Conservation (phyloP, 2,888 invertebrate genomes). For the Unio pictorum region DNA sequence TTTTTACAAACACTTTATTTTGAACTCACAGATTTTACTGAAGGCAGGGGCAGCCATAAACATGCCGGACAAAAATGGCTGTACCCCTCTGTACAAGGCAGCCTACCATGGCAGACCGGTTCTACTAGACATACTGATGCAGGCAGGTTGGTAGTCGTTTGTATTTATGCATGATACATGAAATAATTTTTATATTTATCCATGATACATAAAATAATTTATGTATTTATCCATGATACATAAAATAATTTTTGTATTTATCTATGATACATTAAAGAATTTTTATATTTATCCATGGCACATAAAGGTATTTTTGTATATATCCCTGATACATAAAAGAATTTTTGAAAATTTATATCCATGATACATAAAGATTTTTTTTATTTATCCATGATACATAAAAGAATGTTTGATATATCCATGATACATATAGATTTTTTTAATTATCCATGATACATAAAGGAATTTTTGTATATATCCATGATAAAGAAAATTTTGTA, state of each 20-base stretch:
- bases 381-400: not conserved
- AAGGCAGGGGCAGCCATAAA: constrained; percentile 69
- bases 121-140: constrained; percentile 59
- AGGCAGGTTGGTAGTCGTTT: constrained; percentile 49
- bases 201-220: no score
- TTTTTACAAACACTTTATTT: not conserved
- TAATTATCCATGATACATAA: no score
- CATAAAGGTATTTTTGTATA: no score
- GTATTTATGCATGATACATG: not conserved
- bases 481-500: not conserved
- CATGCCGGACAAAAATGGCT: constrained; percentile 68
- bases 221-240: no score
- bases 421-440: no score
- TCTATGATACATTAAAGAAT: not conserved
- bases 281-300: not conserved
- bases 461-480: not conserved
- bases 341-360: not conserved
- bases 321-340: no score
- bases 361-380: not conserved
- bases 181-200: not conserved
- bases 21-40: constrained; percentile 62
- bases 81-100: constrained; percentile 71
- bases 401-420: not conserved
- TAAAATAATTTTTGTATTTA: not conserved
- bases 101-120: constrained; percentile 67